These are phyloP conservation scores for Sanderia malayensis DNA, from an alignment of 30 jellyfish, hydroid and myxozoan species.

Conservation along the genomic window DNA sequence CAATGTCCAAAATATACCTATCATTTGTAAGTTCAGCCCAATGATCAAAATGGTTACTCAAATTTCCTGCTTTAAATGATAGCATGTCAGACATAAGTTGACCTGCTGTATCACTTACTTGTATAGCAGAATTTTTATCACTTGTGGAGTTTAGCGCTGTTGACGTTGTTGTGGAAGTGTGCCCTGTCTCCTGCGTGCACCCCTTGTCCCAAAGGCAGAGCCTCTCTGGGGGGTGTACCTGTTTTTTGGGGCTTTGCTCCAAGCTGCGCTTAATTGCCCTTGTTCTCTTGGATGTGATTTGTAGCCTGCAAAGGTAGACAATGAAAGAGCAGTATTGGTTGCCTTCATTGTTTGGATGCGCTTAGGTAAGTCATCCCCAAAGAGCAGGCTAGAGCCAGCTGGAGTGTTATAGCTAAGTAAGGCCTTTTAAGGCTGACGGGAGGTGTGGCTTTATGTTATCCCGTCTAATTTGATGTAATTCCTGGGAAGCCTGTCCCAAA, in stretches of 20 bases:
- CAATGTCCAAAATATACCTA: constrained; percentile 19
- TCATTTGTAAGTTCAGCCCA: constrained; percentile 15
- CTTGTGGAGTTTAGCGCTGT: background rate
- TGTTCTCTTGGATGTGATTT: constrained; percentile 4
- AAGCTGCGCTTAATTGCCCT: constrained; percentile 24
- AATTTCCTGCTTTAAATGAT: background rate
- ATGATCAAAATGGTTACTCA: background rate
- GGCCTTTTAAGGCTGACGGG: constrained; percentile 18
- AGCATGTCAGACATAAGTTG: constrained; percentile 5
- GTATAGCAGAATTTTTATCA: too few relatives aligned
- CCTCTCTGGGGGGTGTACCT: background rate
- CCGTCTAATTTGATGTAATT: constrained; percentile 24
- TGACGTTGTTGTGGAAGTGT: background rate
- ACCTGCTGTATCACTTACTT: constrained; percentile 23
- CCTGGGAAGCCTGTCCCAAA: constrained; percentile 8
- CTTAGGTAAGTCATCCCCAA: constrained; percentile 22
- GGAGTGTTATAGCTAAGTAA: constrained; percentile 23
- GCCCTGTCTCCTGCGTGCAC: background rate
- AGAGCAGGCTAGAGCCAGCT: constrained; percentile 8
- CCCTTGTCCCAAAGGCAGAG: constrained; percentile 1
- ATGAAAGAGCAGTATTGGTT: constrained; percentile 23
- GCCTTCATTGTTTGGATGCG: constrained; percentile 12
- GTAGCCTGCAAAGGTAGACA: constrained; percentile 1
- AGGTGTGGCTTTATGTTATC: constrained; percentile 40
- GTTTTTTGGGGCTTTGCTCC: constrained; percentile 2